phyloP scores from a whole-genome alignment of 2,888 invertebrate genomes.

The Eristalis tenax region DNA sequence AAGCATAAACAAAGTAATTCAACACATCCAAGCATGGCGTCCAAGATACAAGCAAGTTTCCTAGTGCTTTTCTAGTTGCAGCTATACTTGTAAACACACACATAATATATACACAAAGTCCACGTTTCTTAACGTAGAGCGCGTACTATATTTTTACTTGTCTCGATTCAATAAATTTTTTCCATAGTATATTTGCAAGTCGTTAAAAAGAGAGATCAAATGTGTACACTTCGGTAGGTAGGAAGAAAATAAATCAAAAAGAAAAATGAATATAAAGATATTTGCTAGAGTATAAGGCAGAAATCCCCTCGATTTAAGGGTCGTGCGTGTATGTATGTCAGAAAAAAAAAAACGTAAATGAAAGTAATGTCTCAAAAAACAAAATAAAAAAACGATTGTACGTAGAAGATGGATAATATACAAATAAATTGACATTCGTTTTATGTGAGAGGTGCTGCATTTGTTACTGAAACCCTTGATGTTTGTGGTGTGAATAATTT shows the following conservation, averaged over 20 bases:
- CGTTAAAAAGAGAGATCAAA: slow-evolving; percentile 25
- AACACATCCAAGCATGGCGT: neutral
- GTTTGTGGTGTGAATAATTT: too few species aligned
- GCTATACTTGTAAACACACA: slow-evolving; percentile 16
- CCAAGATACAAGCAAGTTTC: neutral
- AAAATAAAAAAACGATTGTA: slow-evolving; percentile 13
- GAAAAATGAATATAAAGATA: neutral
- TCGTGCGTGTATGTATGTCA: neutral
- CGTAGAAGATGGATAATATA: slow-evolving; percentile 18
- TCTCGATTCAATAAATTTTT: slow-evolving; percentile 49
- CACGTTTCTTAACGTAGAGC: slow-evolving; percentile 32
- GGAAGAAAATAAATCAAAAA: slow-evolving; percentile 15
- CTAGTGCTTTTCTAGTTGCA: slow-evolving; percentile 16
- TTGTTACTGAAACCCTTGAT: too few species aligned
- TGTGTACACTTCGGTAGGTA: slow-evolving; percentile 44
- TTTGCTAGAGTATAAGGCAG: slow-evolving; percentile 21
- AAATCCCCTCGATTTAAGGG: neutral
- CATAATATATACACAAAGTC: neutral
- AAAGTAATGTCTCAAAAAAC: slow-evolving; percentile 2
- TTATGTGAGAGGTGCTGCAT: neutral
- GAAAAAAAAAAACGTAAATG: neutral
- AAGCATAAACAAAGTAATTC: neutral
- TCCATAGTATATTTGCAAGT: slow-evolving; percentile 39
- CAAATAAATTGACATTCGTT: slow-evolving; percentile 62
- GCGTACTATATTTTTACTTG: slow-evolving; percentile 54